Evolutionary conservation across 2,797 vertebrate genomes (phyloP).

Genomic region (Coracias cyanogaster): DNA sequence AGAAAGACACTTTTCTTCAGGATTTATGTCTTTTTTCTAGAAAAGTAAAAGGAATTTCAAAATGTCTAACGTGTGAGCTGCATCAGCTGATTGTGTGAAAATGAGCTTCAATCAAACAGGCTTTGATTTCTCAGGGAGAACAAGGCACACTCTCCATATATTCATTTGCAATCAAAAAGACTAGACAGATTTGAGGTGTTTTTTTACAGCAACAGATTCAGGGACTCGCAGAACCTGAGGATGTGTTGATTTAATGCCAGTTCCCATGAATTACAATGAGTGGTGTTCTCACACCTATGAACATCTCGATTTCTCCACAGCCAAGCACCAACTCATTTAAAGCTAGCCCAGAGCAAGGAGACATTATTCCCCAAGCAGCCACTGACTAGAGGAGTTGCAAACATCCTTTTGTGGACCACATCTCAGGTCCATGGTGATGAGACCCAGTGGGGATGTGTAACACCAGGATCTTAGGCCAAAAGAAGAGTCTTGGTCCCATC

Average conservation of each 20-base stretch:
- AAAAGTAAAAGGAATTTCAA: not conserved
- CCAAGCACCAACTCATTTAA: not conserved
- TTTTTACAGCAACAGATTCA: not conserved
- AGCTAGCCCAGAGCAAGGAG: not conserved
- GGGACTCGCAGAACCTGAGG: not conserved
- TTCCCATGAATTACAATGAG: not conserved
- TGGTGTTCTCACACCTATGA: not conserved
- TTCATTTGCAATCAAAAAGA: slow-evolving; percentile 49
- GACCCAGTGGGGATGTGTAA: not conserved
- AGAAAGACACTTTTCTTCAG: not conserved
- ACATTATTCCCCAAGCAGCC: not conserved
- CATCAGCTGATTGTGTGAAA: slow-evolving; percentile 39
- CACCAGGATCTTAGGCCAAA: not conserved
- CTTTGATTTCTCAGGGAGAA: slow-evolving; percentile 31
- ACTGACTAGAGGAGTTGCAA: not conserved
- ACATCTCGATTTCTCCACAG: not conserved
- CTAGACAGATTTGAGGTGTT: not conserved
- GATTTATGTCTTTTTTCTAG: not conserved
- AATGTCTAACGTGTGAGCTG: slow-evolving; percentile 5
- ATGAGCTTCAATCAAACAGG: slow-evolving; percentile 47
- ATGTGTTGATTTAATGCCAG: slow-evolving; percentile 12
- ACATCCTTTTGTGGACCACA: not conserved
- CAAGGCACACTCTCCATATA: not conserved
- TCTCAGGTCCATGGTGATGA: not conserved
- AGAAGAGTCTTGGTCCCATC: not conserved